These are phyloP conservation scores for Lysiphlebus fabarum DNA, from an alignment of 1,140 invertebrate genomes.

Conservation along the genomic window DNA sequence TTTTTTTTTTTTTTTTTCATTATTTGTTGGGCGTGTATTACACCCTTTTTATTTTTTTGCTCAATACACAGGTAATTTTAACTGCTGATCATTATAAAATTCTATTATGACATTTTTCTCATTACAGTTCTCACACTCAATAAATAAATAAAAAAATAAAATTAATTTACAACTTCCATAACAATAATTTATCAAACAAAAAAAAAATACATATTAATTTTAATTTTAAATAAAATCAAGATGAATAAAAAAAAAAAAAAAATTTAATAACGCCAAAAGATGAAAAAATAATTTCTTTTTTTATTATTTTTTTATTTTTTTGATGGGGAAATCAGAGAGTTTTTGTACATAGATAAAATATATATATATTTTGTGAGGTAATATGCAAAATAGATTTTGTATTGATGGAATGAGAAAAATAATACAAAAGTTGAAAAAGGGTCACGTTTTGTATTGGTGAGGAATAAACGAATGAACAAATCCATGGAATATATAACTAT, in stretches of 20 bases:
- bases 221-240: too few relatives aligned
- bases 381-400: constrained; percentile 28
- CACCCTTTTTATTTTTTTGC: neutral
- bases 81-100: too few relatives aligned
- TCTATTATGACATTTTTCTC: too few relatives aligned
- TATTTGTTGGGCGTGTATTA: neutral
- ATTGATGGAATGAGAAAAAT: constrained; percentile 1
- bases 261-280: constrained; percentile 11
- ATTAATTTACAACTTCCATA: too few relatives aligned
- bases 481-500: constrained; percentile 18
- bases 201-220: too few relatives aligned
- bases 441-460: too few relatives aligned
- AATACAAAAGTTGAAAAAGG: neutral
- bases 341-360: constrained; percentile 21
- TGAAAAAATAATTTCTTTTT: neutral
- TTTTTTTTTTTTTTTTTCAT: constrained; percentile 15
- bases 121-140: too few relatives aligned
- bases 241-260: constrained; percentile 15
- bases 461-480: constrained; percentile 17
- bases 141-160: too few relatives aligned
- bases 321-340: constrained; percentile 16
- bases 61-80: neutral
- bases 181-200: too few relatives aligned
- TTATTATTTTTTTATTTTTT: too few relatives aligned
- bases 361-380: constrained; percentile 22